Percentiles rank a stretch among this genome's conserved stretches.
Evolutionary conservation across 1,140 invertebrate species (phyloP).

Genomic region (Solen grandis): DNA sequence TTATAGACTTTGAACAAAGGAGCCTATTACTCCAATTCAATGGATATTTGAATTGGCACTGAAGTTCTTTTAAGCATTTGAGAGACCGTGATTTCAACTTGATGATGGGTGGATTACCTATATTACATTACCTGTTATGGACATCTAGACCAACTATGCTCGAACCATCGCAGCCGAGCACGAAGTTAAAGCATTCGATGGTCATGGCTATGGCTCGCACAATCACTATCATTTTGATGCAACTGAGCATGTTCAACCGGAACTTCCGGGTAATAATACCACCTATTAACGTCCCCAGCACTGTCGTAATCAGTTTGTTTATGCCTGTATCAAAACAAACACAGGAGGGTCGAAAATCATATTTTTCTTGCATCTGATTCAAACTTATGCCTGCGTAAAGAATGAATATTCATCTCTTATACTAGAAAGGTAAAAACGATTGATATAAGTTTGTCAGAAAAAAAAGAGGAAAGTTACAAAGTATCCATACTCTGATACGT

Average conservation of each 20-base stretch:
- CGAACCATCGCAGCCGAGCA: conserved; percentile 31
- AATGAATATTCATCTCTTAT: too few relatives aligned
- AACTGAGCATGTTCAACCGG: conserved; percentile 10
- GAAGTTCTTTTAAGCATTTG: neutral
- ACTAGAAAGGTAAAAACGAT: too few relatives aligned
- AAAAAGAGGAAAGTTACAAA: too few relatives aligned
- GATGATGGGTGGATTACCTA: neutral
- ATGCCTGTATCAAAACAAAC: conserved; percentile 3
- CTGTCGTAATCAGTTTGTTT: conserved; percentile 24
- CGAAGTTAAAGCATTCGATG: conserved; percentile 17
- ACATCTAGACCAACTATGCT: conserved; percentile 1
- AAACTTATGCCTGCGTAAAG: too few relatives aligned
- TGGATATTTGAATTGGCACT: too few relatives aligned
- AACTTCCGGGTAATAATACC: conserved; percentile 43
- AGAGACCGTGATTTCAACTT: neutral
- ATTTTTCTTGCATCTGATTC: too few relatives aligned
- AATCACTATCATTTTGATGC: conserved; percentile 34
- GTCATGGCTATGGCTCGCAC: neutral
- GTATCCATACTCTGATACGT: too few relatives aligned
- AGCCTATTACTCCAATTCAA: neutral
- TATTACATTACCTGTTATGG: conserved; percentile 13
- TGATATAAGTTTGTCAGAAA: too few relatives aligned
- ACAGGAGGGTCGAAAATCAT: too few relatives aligned
- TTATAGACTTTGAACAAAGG: neutral
- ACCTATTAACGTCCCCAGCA: conserved; percentile 38